Base-by-base conservation (phyloP, 2,113 vertebrate species). In the Datnioides undecimradiatus region DNA sequence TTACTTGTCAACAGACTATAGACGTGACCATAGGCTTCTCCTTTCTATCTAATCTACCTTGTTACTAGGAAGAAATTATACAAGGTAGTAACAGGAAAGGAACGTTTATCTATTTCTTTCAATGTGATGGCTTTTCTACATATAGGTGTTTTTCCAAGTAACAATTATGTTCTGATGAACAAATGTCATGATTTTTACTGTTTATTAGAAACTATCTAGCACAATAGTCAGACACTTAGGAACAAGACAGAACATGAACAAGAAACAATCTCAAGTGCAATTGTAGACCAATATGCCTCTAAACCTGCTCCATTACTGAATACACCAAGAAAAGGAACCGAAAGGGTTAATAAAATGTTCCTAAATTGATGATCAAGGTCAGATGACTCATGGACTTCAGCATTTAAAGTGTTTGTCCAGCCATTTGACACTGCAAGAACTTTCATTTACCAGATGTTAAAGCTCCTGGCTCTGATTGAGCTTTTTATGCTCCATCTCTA, bases 401-500 rank as follows among this genome's bases (percentile, higher is more conserved):
- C 21, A 31, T 65, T 57, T 63, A 57, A 54, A 57, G 51, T 25
- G 40, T 64, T 66, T 40, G 17, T 73, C 58, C 23, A 38, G 36
- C 63, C 63, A 40, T 54, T 66, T 62, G 33, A 81, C 69, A 36
- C 54, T n/a, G 45, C 21, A 75, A 45, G 55, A 72, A 59, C 13
- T 52, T 79, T 64, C 60, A 73, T 84, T 91, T 57, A 76, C 68
- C 68, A 88, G 58, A 85, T 80, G 38, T 82, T 60, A 85, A 82
- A 74, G 74, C 41, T 63, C 64, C 36, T 46, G 68, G 62, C 55
- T 67, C 64, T 25, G 58, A 60, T 58, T 8, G 43, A 38, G 27
- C 68, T 78, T 87, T 90, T 87, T 87, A 85, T 83, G 36, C 67
- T 76, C 46, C 21, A 51, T 45, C 83, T 90, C 19, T 86, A 83